A percentile compares a stretch with the other conserved stretches of the same genome.
phyloP scores from a whole-genome alignment of 37 sponge, comb jelly and placozoan genomes.

The Dysidea cf. avara region DNA sequence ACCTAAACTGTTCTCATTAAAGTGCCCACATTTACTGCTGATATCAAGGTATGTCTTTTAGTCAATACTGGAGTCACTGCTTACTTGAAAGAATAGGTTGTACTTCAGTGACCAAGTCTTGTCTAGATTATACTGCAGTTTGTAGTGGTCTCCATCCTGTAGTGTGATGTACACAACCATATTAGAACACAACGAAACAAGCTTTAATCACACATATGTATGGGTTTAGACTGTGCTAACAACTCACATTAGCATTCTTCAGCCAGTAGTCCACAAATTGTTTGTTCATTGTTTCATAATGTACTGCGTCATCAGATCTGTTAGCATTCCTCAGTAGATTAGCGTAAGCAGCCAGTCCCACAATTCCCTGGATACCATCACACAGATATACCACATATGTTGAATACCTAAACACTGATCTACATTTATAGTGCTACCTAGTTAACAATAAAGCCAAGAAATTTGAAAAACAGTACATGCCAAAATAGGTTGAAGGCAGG shows the following conservation, averaged over 20 bases:
- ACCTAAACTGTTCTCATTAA: no score
- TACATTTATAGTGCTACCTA: background rate
- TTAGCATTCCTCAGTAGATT: slow-evolving; percentile 38
- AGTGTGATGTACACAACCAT: background rate
- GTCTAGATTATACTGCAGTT: slow-evolving; percentile 54
- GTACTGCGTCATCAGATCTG: slow-evolving; percentile 16
- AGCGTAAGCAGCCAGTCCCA: slow-evolving; percentile 48
- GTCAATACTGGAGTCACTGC: background rate
- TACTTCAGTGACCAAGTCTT: slow-evolving; percentile 74
- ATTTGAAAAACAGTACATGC: no score
- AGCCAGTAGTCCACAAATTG: slow-evolving; percentile 52
- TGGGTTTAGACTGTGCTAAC: background rate
- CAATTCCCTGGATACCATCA: slow-evolving; percentile 22
- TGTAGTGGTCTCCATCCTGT: slow-evolving; percentile 39
- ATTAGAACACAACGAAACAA: background rate
- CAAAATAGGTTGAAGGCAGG: no score
- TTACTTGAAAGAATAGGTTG: slow-evolving; percentile 64
- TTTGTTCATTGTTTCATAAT: background rate
- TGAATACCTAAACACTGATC: background rate
- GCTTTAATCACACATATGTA: no score
- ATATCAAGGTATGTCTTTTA: no score
- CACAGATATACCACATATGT: background rate
- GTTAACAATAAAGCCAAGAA: background rate
- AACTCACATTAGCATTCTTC: slow-evolving; percentile 26
- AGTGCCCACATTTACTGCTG: no score